Evolutionary conservation across 2,113 vertebrate genomes (phyloP).

Genomic region (Hiodon tergisus): DNA sequence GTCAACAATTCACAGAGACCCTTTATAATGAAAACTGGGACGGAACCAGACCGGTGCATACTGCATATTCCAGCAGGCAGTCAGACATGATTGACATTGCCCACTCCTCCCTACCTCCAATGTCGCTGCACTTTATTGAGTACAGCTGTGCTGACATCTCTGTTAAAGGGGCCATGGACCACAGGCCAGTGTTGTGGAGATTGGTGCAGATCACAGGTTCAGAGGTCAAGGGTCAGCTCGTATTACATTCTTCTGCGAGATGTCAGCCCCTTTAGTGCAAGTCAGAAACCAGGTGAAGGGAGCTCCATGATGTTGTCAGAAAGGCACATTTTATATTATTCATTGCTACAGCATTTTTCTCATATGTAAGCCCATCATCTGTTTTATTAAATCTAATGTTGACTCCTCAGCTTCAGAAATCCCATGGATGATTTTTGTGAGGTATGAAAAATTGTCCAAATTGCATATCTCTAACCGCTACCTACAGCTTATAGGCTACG

Average conservation of each 20-base stretch:
- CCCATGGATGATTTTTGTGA: background rate
- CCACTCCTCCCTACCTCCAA: background rate
- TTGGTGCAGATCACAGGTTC: background rate
- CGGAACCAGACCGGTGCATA: constrained; percentile 37
- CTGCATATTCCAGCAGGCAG: constrained; percentile 9
- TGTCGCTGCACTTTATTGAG: constrained; percentile 2
- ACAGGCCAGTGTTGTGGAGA: background rate
- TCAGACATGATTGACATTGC: background rate
- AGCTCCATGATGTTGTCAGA: constrained; percentile 40
- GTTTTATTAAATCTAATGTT: background rate
- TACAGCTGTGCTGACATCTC: background rate
- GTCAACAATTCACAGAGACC: constrained; percentile 34
- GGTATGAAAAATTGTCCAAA: background rate
- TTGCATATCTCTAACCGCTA: constrained; percentile 8
- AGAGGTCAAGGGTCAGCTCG: constrained; percentile 19
- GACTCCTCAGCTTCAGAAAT: background rate
- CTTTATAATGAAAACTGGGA: constrained; percentile 44
- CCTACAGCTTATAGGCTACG: background rate
- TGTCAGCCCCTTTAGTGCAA: constrained; percentile 54
- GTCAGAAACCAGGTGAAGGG: constrained; percentile 42
- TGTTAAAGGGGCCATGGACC: background rate
- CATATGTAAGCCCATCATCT: background rate
- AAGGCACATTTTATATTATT: constrained; percentile 54
- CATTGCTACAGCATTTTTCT: constrained; percentile 13
- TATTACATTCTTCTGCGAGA: constrained; percentile 30